These are phyloP conservation scores for Stylophora pistillata DNA, from an alignment of 64 coral and sea anemone genomes.

Conservation along the genomic window DNA sequence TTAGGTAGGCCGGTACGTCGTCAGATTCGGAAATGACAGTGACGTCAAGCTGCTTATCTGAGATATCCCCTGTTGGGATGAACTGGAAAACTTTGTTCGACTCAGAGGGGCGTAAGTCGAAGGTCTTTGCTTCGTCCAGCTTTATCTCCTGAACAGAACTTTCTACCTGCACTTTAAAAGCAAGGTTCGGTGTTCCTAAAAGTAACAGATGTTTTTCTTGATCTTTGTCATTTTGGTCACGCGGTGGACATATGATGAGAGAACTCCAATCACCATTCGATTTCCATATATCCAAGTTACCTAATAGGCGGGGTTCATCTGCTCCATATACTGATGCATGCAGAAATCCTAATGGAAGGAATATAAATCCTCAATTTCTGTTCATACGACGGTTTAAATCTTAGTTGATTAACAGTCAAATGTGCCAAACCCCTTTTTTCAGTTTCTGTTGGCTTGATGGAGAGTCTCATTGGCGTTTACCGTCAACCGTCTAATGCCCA, in stretches of 20 bases:
- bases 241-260: background rate
- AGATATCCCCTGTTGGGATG: slow-evolving; percentile 11
- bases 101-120: background rate
- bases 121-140: background rate
- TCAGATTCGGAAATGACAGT: slow-evolving; percentile 39
- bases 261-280: slow-evolving; percentile 4
- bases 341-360: slow-evolving; percentile 9
- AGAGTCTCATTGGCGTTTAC: no score
- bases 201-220: background rate
- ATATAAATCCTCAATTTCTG: background rate
- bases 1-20: slow-evolving; percentile 45
- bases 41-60: slow-evolving; percentile 38
- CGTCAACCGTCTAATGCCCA: no score
- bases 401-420: background rate
- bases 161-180: slow-evolving; percentile 7
- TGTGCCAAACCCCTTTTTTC: no score
- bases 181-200: slow-evolving; percentile 4
- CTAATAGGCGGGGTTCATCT: background rate
- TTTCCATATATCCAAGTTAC: background rate
- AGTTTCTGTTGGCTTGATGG: no score
- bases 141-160: background rate
- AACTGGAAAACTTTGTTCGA: slow-evolving; percentile 25
- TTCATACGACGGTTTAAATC: background rate
- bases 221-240: no score
- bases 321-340: slow-evolving; percentile 4